A percentile compares a stretch with the other conserved stretches of the same genome.
phyloP scores from a whole-genome alignment of 2,113 vertebrate species.

The Ophiodon elongatus region DNA sequence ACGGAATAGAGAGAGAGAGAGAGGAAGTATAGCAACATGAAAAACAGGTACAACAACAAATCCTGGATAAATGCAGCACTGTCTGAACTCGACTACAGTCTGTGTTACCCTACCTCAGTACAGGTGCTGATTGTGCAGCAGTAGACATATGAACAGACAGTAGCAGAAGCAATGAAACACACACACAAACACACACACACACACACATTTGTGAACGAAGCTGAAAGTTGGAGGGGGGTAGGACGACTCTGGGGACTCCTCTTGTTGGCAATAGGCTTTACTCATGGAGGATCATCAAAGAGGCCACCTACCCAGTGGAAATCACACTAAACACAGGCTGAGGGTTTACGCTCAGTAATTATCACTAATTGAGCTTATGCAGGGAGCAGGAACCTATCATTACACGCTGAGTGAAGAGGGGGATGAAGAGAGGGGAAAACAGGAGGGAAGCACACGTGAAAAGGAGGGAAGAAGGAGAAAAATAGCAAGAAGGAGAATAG shows the following conservation, averaged over 20 bases:
- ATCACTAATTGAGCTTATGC: slow-evolving; percentile 77
- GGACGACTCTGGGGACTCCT: slow-evolving; percentile 13
- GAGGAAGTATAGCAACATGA: neutral
- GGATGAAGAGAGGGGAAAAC: slow-evolving; percentile 14
- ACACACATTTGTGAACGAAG: slow-evolving; percentile 4
- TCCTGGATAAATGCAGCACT: neutral
- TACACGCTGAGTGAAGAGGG: slow-evolving; percentile 55
- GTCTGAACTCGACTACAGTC: neutral
- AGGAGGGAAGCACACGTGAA: neutral
- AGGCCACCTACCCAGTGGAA: slow-evolving; percentile 62
- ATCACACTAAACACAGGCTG: slow-evolving; percentile 68
- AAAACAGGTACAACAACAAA: neutral
- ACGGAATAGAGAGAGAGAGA: neutral
- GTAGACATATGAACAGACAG: neutral
- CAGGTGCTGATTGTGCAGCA: slow-evolving; percentile 12
- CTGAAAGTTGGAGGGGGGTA: neutral
- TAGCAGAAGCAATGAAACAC: slow-evolving; percentile 10
- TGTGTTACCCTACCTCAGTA: neutral
- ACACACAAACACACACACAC: neutral
- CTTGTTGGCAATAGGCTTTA: slow-evolving; percentile 41
- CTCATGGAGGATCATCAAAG: slow-evolving; percentile 63
- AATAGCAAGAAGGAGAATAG: slow-evolving; percentile 13
- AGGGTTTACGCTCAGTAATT: slow-evolving; percentile 71
- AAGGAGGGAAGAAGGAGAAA: slow-evolving; percentile 12
- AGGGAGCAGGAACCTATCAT: slow-evolving; percentile 64